A percentile compares a stretch with the other conserved stretches of the same genome.
Conservation (phyloP, 1,140 invertebrate species). For the Glomeris maerens region DNA sequence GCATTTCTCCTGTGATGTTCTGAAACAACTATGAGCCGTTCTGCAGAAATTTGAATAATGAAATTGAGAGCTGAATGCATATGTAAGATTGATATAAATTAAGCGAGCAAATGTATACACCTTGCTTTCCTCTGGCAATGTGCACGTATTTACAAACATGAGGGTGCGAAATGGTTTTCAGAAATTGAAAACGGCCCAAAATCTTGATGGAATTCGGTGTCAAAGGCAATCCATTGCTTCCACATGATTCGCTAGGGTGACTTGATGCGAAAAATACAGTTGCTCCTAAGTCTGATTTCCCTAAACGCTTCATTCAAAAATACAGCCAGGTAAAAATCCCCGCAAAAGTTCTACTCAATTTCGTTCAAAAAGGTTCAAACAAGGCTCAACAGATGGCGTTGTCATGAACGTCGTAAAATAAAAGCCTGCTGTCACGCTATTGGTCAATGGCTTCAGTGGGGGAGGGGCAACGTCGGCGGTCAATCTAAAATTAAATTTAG, state of each 20-base stretch:
- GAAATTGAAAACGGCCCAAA: constrained; percentile 66
- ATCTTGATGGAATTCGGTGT: constrained; percentile 94
- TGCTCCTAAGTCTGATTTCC: constrained; percentile 45
- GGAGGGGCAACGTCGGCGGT: too few relatives aligned
- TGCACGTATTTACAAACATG: constrained; percentile 80
- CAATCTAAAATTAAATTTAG: too few relatives aligned
- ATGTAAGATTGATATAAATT: constrained; percentile 15
- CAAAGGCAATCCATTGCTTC: constrained; percentile 83
- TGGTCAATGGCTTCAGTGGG: too few relatives aligned
- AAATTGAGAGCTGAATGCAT: constrained; percentile 1
- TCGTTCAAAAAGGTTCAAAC: too few relatives aligned
- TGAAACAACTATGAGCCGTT: constrained; percentile 73
- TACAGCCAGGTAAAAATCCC: too few relatives aligned
- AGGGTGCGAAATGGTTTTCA: constrained; percentile 63
- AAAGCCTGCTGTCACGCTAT: too few relatives aligned
- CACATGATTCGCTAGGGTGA: constrained; percentile 81
- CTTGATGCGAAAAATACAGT: constrained; percentile 79
- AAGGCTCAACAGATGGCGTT: too few relatives aligned
- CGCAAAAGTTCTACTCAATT: too few relatives aligned
- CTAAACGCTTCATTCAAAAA: constrained; percentile 4
- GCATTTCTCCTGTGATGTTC: constrained; percentile 49
- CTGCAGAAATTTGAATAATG: constrained; percentile 38
- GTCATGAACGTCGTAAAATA: too few relatives aligned
- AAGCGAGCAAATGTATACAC: constrained; percentile 43
- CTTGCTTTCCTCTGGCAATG: constrained; percentile 84